Base-by-base conservation (phyloP, 2,113 vertebrate species). In the Struthio camelus region DNA sequence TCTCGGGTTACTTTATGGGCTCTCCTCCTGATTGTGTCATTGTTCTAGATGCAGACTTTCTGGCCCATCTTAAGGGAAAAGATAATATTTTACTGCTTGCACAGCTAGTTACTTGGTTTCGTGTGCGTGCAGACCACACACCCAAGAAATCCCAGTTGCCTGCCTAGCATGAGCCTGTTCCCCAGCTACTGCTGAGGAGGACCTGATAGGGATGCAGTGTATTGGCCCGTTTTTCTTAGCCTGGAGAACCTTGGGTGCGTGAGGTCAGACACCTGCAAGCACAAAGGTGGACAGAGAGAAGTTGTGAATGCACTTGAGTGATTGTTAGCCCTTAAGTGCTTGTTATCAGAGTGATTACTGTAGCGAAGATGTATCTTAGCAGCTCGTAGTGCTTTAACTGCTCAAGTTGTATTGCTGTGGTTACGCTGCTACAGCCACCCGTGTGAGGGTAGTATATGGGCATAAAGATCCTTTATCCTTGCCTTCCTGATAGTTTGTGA, bases 241-340 rank as follows among this genome's bases (percentile, higher is more conserved):
- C 3, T 12, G 32, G 30, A 19, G 34, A 70, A 48, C 20, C 18
- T 24, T 72, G 75, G 10, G 10, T 38, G 18, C 16, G 15, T 58
- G n/a, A 46, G 58, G 24, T 75, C 75, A 59, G 58, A 75, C 34
- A 30, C 15, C 36, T 40, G 42, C 22, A 54, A 50, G 56, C 0
- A 5, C 64, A 65, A 50, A 25, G 18, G 18, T 4, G 6, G n/a
- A 14, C 36, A 70, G 70, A 12, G 56, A 59, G 27, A 34, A 53
- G 36, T 53, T 71, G 67, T 2, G 2, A 58, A 2, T 23, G 4
- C 12, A 14, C 50, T 58, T 18, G 11, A 16, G 2, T 61, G 38
- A 73, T 28, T 17, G 4, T 28, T 8, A 0, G 0, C 18, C 5
- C 6, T 23, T 25, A 38, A 28, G 25, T 23, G 36, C 64, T 42